These are phyloP conservation scores for Apocrypta bakeri DNA, from an alignment of 1,140 invertebrate species.

Conservation along the genomic window DNA sequence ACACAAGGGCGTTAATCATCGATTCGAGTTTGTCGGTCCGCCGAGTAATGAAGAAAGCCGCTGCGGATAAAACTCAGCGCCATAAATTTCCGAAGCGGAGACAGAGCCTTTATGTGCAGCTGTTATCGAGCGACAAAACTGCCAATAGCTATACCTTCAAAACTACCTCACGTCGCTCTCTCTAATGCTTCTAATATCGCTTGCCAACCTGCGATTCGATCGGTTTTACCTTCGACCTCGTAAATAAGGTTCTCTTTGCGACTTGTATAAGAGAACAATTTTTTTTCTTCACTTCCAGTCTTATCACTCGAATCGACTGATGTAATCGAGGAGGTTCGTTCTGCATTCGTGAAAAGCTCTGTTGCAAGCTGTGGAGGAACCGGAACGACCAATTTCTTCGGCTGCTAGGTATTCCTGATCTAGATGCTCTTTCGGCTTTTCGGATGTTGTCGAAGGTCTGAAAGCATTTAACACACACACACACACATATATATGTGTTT, in stretches of 20 bases:
- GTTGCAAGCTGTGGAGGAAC: slow-evolving; percentile 44
- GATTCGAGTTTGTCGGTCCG: background rate
- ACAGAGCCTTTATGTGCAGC: slow-evolving; percentile 57
- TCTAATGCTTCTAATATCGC: slow-evolving; percentile 27
- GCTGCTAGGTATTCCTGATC: slow-evolving; percentile 84
- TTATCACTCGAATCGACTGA: slow-evolving; percentile 62
- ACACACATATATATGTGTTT: too few relatives aligned
- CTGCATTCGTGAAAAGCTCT: slow-evolving; percentile 75
- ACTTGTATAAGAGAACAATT: too few relatives aligned
- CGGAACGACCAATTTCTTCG: slow-evolving; percentile 77
- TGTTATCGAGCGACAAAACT: slow-evolving; percentile 70
- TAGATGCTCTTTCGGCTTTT: slow-evolving; percentile 73
- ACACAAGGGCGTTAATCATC: slow-evolving; percentile 18
- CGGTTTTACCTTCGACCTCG: too few relatives aligned
- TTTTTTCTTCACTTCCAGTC: slow-evolving; percentile 35
- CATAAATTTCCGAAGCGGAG: slow-evolving; percentile 41
- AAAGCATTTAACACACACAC: background rate
- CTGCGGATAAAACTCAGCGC: background rate
- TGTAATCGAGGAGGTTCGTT: slow-evolving; percentile 78
- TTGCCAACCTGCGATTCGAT: too few relatives aligned
- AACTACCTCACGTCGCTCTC: slow-evolving; percentile 58
- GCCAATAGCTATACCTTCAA: slow-evolving; percentile 66
- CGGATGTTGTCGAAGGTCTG: slow-evolving; percentile 79
- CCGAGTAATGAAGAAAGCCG: background rate
- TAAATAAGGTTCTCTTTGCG: background rate